Conservation (phyloP, 2,888 invertebrate genomes). For the Meganola albula region DNA sequence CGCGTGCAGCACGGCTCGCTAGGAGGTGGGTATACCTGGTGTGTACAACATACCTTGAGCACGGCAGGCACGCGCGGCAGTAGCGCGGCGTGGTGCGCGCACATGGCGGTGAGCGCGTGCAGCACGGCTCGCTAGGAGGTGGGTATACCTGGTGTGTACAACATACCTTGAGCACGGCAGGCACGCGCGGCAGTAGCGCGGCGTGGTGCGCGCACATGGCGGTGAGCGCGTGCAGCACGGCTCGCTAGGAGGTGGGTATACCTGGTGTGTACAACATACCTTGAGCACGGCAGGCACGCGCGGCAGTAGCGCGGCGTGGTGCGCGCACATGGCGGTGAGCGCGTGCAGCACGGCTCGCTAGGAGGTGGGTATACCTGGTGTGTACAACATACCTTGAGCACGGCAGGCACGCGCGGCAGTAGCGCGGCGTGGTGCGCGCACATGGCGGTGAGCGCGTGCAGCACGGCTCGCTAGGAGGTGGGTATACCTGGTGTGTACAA, state of each 20-base stretch:
- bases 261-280: conserved; percentile 73
- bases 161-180: conserved; percentile 86
- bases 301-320: conserved; percentile 87
- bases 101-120: conserved; percentile 89
- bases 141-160: conserved; percentile 87
- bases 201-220: conserved; percentile 91
- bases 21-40: no score
- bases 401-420: conserved; percentile 91
- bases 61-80: conserved; percentile 85
- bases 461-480: conserved; percentile 85
- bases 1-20: conserved; percentile 64
- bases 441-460: conserved; percentile 95
- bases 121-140: conserved; percentile 74
- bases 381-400: conserved; percentile 79
- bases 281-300: conserved; percentile 89
- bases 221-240: conserved; percentile 95
- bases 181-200: conserved; percentile 89
- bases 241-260: conserved; percentile 81
- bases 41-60: background rate
- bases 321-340: conserved; percentile 92
- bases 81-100: conserved; percentile 81
- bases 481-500: background rate
- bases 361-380: conserved; percentile 55
- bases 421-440: conserved; percentile 86
- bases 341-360: conserved; percentile 96